These are phyloP conservation scores for Megaustenia siamemsis DNA, from an alignment of 2,888 invertebrate species.

Conservation along the genomic window DNA sequence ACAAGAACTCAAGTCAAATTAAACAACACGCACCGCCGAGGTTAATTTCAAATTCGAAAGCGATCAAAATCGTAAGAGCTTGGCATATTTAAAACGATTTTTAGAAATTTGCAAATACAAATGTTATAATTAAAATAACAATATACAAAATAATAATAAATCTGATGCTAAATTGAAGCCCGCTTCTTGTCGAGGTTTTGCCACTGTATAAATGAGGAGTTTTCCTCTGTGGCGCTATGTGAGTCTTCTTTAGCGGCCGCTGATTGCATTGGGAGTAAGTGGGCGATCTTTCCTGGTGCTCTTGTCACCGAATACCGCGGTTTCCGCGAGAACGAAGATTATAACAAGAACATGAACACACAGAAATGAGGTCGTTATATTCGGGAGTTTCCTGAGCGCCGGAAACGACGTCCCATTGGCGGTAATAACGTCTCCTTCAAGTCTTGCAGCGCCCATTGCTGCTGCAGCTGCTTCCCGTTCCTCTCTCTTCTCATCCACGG, in stretches of 20 bases:
- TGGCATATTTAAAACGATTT: too few species aligned
- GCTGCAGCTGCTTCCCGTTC: conserved; percentile 98
- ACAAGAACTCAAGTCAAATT: too few species aligned
- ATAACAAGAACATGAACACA: conserved; percentile 91
- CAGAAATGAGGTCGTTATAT: conserved; percentile 86
- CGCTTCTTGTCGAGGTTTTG: conserved; percentile 52
- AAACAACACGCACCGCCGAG: too few species aligned
- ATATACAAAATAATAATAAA: too few species aligned
- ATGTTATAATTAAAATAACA: too few species aligned
- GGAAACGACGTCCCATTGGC: conserved; percentile 83
- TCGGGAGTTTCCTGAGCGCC: conserved; percentile 81
- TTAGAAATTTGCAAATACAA: too few species aligned
- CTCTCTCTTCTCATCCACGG: conserved; percentile 92
- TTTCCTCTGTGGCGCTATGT: conserved; percentile 55
- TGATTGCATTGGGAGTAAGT: conserved; percentile 59
- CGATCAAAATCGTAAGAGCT: too few species aligned
- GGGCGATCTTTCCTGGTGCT: conserved; percentile 60
- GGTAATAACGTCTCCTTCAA: conserved; percentile 96
- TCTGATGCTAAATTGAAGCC: conserved; percentile 58
- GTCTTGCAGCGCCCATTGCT: conserved; percentile 94
- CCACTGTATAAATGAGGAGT: conserved; percentile 51
- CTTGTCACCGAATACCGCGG: conserved; percentile 70
- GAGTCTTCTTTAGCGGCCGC: conserved; percentile 48
- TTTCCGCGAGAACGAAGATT: conserved; percentile 71
- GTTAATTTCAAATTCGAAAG: too few species aligned